These are phyloP conservation scores for Thamnaconus septentrionalis DNA, from an alignment of 2,113 vertebrate species.

Conservation along the genomic window DNA sequence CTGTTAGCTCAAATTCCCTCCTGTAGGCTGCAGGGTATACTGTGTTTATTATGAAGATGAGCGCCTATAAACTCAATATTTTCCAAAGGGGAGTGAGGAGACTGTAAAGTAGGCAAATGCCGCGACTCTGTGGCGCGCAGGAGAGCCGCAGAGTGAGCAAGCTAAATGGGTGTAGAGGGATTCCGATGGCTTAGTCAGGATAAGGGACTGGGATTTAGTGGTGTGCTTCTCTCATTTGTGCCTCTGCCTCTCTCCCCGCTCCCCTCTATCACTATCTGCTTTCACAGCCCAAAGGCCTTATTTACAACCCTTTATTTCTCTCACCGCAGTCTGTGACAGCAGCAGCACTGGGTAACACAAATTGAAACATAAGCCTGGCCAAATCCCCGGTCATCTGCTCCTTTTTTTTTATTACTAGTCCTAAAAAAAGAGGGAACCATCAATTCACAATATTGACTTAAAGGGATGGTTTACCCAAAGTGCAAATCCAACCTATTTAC, in stretches of 20 bases:
- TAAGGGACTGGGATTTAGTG: conserved; percentile 67
- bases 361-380: conserved; percentile 41
- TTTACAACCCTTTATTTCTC: conserved; percentile 50
- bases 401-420: background rate
- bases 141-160: conserved; percentile 57
- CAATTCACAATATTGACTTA: no score
- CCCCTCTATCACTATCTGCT: conserved; percentile 43
- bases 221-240: conserved; percentile 59
- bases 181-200: conserved; percentile 74
- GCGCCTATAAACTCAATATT: conserved; percentile 72
- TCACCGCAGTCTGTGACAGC: conserved; percentile 36
- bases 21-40: conserved; percentile 49
- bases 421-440: no score
- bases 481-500: no score
- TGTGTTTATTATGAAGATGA: conserved; percentile 79
- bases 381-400: conserved; percentile 45
- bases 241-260: conserved; percentile 19
- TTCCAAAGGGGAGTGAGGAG: conserved; percentile 59
- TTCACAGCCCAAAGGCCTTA: conserved; percentile 60
- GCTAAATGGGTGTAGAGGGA: conserved; percentile 76
- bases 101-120: conserved; percentile 66
- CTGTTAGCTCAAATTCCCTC: conserved; percentile 46
- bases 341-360: conserved; percentile 27
- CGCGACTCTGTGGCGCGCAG: conserved; percentile 42
- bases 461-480: no score